Evolutionary conservation across 30 jellyfish, hydroid and myxozoan genomes (phyloP).

Genomic region (Nemopilema nomurai): DNA sequence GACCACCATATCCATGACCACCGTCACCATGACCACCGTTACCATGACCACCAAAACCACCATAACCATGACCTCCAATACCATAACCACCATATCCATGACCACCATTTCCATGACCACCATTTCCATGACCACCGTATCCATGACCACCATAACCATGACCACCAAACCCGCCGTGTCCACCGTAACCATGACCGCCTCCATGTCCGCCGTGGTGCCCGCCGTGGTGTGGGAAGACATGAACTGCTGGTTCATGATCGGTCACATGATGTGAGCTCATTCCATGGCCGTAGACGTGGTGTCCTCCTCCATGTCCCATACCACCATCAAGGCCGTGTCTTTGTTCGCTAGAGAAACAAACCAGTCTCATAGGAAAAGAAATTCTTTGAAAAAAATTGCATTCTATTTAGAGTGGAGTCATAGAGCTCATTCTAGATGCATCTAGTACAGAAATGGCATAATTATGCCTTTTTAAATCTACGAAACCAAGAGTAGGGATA

Average conservation of each 20-base stretch:
- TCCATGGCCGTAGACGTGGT: conserved; percentile 10
- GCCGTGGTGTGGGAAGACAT: conserved; percentile 41
- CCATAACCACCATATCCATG: conserved; percentile 31
- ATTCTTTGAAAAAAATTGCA: no score
- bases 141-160: conserved; percentile 4
- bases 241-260: conserved; percentile 20
- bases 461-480: no score
- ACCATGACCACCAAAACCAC: conserved; percentile 16
- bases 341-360: conserved; percentile 27
- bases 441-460: no score
- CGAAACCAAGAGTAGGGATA: no score
- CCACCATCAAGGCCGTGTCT: conserved; percentile 49
- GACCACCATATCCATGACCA: conserved; percentile 34
- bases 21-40: conserved; percentile 53
- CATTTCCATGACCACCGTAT: neutral
- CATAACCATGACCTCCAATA: conserved; percentile 9
- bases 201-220: conserved; percentile 34
- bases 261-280: neutral
- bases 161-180: conserved; percentile 9
- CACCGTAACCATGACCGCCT: conserved; percentile 12
- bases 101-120: neutral
- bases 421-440: no score
- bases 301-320: conserved; percentile 33
- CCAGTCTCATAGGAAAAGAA: neutral
- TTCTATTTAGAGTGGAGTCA: no score